Percentiles rank a stretch among this genome's conserved stretches.
These are phyloP conservation scores for Agrypnus murinus DNA, from an alignment of 2,888 invertebrate species.

Conservation along the genomic window DNA sequence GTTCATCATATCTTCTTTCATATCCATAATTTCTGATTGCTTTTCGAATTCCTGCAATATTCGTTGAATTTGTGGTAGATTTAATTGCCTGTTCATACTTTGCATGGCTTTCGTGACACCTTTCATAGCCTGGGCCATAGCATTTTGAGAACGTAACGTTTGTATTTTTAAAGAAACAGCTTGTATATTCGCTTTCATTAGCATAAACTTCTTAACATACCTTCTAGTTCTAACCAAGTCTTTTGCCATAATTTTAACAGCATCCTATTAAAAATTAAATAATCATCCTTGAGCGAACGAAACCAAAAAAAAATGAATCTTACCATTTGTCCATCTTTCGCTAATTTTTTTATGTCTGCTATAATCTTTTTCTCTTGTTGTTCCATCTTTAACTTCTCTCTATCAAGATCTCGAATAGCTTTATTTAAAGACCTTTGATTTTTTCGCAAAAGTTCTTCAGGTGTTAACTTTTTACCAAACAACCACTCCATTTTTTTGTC, in stretches of 20 bases:
- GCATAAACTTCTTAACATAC: constrained; percentile 98
- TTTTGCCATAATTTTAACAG: constrained; percentile 99
- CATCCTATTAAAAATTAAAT: constrained; percentile 84
- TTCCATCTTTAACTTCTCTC: constrained; percentile 96
- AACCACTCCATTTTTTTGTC: constrained; percentile 92
- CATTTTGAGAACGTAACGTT: constrained; percentile 97
- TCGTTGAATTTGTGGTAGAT: constrained; percentile 98
- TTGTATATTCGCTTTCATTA: constrained; percentile 99
- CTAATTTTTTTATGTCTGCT: constrained; percentile 97
- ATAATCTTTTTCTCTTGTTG: constrained; percentile 99
- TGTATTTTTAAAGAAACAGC: constrained; percentile 98
- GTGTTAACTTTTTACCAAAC: constrained; percentile 96
- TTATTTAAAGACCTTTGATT: constrained; percentile 98
- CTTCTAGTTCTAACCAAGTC: constrained; percentile 96
- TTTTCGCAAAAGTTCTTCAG: constrained; percentile 98
- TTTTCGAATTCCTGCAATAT: constrained; percentile 99
- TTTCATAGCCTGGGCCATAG: constrained; percentile 99
- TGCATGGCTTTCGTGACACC: constrained; percentile 99
- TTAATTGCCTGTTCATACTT: constrained; percentile 97
- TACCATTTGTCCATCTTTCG: constrained; percentile 99
- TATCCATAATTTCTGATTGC: constrained; percentile 99
- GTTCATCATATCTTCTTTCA: constrained; percentile 99
- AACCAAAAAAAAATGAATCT: constrained; percentile 29
- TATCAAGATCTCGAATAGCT: constrained; percentile 97
- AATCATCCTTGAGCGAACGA: neutral